Evolutionary conservation across 2,797 vertebrate genomes (phyloP), one percentile per base, ranked within the genome.

Genomic region (Melanotaenia parkinsoni): DNA sequence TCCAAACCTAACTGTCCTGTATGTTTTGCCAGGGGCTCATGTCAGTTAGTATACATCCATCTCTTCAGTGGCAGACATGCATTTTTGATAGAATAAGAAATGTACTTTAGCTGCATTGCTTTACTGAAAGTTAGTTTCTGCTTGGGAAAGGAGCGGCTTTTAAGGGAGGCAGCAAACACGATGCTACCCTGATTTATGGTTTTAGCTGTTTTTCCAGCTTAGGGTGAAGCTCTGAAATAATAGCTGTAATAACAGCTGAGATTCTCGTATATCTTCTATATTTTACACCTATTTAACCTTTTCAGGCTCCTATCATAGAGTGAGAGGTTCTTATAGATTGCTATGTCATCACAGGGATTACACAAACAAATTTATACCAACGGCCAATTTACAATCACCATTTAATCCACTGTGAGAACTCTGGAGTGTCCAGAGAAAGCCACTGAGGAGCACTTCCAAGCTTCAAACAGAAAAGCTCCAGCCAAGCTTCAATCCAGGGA

Each of bases 21-120:
- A 61, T 51, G 45, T 12, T 13, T 22, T 7, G 37, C 28, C 14
- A 56, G 35, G 35, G 11, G 2, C n/a, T 61, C 53, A 37, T 63
- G 61, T 69, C 64, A 72, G 32, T 45, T 12, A 16, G 30, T 35
- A 51, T 37, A 28, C 22, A 5, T 35, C 56, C 64, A 80, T 82
- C 67, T 82, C 33, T 56, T 83, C 50, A 53, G 66, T 47, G 28
- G 37, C 57, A 77, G 32, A 26, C 72, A 79, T 80, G 26, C 24
- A 85, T 86, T 81, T 82, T 83, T 76, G 13, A 81, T 76, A 67
- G 68, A 40, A 67, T 59, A 47, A 63, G 37, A 77, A 72, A 78
- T 77, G 65, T 76, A 57, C 12, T 74, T 63, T 58, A 74, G 58
- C 58, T 75, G 70, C 60, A 38, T 53, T 60, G 30, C 13, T 53